These are phyloP conservation scores for Brachyhypopomus occidentalis DNA, from an alignment of 2,113 vertebrate species.

Conservation along the genomic window DNA sequence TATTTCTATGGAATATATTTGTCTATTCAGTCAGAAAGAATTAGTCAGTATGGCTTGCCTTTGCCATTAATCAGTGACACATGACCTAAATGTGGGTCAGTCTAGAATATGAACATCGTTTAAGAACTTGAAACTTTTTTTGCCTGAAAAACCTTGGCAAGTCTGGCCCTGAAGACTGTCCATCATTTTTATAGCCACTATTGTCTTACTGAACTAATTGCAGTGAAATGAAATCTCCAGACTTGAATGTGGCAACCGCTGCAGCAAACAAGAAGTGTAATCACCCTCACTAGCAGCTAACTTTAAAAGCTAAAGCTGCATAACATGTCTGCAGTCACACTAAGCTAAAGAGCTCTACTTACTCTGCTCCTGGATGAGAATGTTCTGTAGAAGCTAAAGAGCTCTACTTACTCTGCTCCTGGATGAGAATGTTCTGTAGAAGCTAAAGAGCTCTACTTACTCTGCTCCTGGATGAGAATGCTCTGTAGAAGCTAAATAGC, in stretches of 20 bases:
- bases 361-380: not conserved
- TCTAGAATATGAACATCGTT: not conserved
- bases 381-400: too few relatives aligned
- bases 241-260: not conserved
- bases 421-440: not conserved
- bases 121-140: not conserved
- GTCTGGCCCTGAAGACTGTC: not conserved
- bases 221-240: not conserved
- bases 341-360: not conserved
- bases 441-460: too few relatives aligned
- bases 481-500: too few relatives aligned
- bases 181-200: not conserved
- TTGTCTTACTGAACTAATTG: not conserved
- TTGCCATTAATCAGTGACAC: not conserved
- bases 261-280: not conserved
- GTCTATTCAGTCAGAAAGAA: too few relatives aligned
- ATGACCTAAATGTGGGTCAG: not conserved
- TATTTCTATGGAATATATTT: too few relatives aligned
- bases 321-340: not conserved
- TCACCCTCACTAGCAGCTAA: not conserved
- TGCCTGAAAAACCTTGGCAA: not conserved
- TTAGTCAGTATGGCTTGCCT: not conserved
- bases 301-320: not conserved
- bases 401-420: too few relatives aligned
- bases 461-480: not conserved